A percentile compares a stretch with the other conserved stretches of the same genome.
Evolutionary conservation across 2,888 invertebrate species (phyloP).

Genomic region (Lymantria dispar): DNA sequence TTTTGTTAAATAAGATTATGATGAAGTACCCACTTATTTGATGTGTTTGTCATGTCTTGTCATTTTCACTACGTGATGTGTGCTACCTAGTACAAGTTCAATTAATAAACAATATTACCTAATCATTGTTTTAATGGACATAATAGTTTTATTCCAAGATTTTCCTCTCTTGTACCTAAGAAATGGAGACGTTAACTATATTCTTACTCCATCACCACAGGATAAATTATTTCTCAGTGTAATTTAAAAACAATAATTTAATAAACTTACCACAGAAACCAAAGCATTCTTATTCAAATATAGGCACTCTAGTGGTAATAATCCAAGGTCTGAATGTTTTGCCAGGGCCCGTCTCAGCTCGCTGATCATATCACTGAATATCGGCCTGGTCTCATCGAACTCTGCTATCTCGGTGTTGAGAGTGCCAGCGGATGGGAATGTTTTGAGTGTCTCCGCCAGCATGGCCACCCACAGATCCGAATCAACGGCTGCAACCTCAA

Average conservation of each 20-base stretch:
- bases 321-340: constrained; percentile 92
- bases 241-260: not conserved
- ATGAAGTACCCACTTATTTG: too few relatives aligned
- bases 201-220: too few relatives aligned
- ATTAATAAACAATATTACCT: too few relatives aligned
- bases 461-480: constrained; percentile 98
- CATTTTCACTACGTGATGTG: too few relatives aligned
- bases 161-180: too few relatives aligned
- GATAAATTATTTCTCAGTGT: too few relatives aligned
- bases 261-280: constrained; percentile 87
- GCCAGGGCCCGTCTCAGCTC: constrained; percentile 91
- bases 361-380: constrained; percentile 94
- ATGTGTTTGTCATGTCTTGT: too few relatives aligned
- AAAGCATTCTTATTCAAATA: constrained; percentile 97
- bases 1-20: too few relatives aligned
- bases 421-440: constrained; percentile 94
- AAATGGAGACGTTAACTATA: too few relatives aligned
- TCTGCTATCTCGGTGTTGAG: constrained; percentile 94
- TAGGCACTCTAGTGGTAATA: constrained; percentile 97
- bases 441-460: constrained; percentile 97
- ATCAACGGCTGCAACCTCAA: constrained; percentile 95
- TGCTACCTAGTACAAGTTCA: too few relatives aligned
- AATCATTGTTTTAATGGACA: too few relatives aligned
- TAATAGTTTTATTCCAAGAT: too few relatives aligned
- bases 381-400: constrained; percentile 93